Evolutionary conservation across 2,888 invertebrate species (phyloP), one percentile per base, ranked within the genome.

Genomic region (Ormyrus thymus): DNA sequence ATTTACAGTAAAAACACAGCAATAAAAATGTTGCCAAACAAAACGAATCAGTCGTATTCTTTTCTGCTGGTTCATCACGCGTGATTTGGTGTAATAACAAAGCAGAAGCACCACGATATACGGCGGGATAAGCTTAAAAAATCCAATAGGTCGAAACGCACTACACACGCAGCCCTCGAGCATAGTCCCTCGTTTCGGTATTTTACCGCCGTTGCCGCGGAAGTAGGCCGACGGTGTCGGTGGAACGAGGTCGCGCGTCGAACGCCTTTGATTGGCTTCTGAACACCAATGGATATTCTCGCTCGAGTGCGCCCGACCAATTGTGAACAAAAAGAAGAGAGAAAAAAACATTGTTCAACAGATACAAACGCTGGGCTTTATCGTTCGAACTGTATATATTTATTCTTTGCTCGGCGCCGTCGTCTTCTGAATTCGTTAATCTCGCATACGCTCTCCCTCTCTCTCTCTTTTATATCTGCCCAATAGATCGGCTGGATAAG

Each of bases 201-300:
- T 59, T 59, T 71, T 59, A 29, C 50, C 7, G 29, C n/a, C 61
- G 45, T 7, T 48, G 68, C 53, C 56, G 58, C 72, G 77, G 72
- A 78, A 78, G 66, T 66, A 71, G 77, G 71, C 65, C 77, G 70
- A 50, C 69, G 51, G 43, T 29, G 76, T 7, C 53, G 15, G 29
- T 43, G 45, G 70, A 70, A 64, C 64, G 56, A 70, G 77, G 72
- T 66, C 72, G 29, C 46, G 61, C 45, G 59, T 72, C 29, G 61
- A 68, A 51, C 46, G 61, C 10, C 58, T 66, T 66, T 58, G 65
- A 71, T 72, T 59, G 59, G 64, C 58, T 72, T 78, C 66, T 43
- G 53, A 62, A 53, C 45, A 59, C 46, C 68, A 48, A 59, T 53
- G n/a, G 53, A 9, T 6, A 48, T 45, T 29, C 59, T 51, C 29